Evolutionary conservation across 2,888 invertebrate genomes (phyloP), one percentile per base, ranked within the genome.

Genomic region (Harmothoe impar): DNA sequence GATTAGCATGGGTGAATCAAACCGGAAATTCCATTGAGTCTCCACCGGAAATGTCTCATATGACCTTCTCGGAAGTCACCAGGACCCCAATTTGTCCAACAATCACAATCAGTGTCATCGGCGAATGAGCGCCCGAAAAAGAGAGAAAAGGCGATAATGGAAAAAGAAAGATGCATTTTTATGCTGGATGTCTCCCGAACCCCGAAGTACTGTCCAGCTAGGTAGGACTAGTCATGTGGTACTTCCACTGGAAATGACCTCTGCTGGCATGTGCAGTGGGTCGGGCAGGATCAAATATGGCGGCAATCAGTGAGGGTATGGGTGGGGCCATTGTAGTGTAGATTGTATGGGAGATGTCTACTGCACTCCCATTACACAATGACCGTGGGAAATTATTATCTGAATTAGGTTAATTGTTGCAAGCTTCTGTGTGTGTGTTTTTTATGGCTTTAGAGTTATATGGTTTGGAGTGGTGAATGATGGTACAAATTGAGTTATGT

Each of bases 181-280:
- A 12, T 3, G 3, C 29, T 72, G 72, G 72, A 72, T n/a, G n/a
- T n/a, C 72, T 29, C 72, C 1, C n/a, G n/a, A n/a, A 7, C 43
- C 43, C 43, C 72, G 25, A 0, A 5, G 29, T 62, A 62, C 62
- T 7, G 43, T 43, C 43, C 43, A 43, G 43, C 10, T 7, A 10
- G 10, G 43, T 62, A n/a, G 62, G 62, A 20, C 62, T 15, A n/a
- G 20, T 43, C 3, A 7, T 3, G 1, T n/a, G 12, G 7, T 3
- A 29, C 72, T 72, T 72, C 29, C 72, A 25, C 29, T 25, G 72
- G 72, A 72, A 72, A 72, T 72, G 72, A 72, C 72, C 72, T 72
- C 72, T 72, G 72, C 29, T 25, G 29, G 15, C 15, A 3, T 72
- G 72, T 5, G 25, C 72, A 1, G 1, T 72, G 72, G 29, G 62